Evolutionary conservation across 2,797 vertebrate species (phyloP), one percentile per base, ranked within the genome.

Genomic region (Pangasius larnaudii): DNA sequence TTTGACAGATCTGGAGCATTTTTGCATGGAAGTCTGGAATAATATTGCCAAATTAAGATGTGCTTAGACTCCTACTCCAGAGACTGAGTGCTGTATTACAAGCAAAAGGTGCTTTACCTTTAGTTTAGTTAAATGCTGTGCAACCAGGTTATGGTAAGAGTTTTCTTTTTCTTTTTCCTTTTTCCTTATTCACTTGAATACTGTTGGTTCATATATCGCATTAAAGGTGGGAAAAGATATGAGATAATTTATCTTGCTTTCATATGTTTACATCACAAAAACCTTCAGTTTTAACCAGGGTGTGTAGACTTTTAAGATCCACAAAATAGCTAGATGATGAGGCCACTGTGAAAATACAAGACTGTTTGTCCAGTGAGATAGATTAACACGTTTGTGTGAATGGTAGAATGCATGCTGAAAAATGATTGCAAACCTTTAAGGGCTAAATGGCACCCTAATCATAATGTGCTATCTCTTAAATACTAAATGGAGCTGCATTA

Each of bases 221-320:
- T 79, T 79, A 79, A 16, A 6, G 11, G 24, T 27, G 42, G 36
- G 71, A 74, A 46, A 74, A 53, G 51, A 75, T 75, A 22, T 27
- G 24, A 46, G 42, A 75, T 75, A 22, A 75, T 75, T 75, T 75
- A 75, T 75, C 22, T 69, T 69, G 65, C 30, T 42, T 42, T 46
- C 22, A 49, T 75, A n/a, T 49, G 24, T 7, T 75, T n/a, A 75
- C 9, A 74, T 46, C 7, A 46, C 22, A 27, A 77, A 49, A 27
- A n/a, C 19, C 53, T 11, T 18, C 9, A 6, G 13, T 46, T n/a
- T n/a, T n/a, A 72, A n/a, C 13, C 5, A 16, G 27, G 6, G 14
- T n/a, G 46, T 6, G 27, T 75, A 75, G 46, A 49, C 11, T 27
- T 13, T n/a, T 27, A 27, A 75, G 11, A 75, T 51, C 46, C 46